Percentiles rank a stretch among this genome's conserved stretches.
Conservation (phyloP, 2,113 vertebrate genomes). For the Trematomus loennbergii region DNA sequence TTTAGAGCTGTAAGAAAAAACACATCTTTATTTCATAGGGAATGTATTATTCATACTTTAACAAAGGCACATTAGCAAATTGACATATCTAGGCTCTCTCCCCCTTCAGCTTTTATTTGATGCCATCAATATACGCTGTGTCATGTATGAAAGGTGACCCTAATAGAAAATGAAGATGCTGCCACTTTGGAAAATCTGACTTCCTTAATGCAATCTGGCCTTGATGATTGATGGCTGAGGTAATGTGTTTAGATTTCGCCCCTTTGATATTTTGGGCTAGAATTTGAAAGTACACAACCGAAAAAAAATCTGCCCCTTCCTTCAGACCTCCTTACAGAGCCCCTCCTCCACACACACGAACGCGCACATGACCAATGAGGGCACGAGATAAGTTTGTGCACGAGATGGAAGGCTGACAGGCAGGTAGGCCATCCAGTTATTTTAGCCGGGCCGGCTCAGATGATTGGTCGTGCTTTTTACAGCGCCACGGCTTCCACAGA, state of each 20-base stretch:
- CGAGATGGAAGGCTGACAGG: no score
- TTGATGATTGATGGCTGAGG: constrained; percentile 51
- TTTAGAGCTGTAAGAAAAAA: constrained; percentile 3
- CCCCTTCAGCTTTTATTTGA: constrained; percentile 31
- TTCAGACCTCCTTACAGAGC: no score
- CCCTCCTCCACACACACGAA: no score
- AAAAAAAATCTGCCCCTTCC: no score
- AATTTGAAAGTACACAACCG: no score
- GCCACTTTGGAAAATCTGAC: constrained; percentile 24
- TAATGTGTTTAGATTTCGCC: constrained; percentile 24
- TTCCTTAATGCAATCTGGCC: constrained; percentile 29
- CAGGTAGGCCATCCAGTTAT: no score
- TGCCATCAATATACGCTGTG: constrained; percentile 36
- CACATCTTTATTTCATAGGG: constrained; percentile 18
- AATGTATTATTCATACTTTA: constrained; percentile 25
- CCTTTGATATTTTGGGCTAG: no score
- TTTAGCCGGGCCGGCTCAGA: no score
- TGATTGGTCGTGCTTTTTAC: no score
- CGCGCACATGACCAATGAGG: no score
- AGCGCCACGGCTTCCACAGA: no score
- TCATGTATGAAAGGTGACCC: constrained; percentile 43
- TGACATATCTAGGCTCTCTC: not conserved
- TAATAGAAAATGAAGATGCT: constrained; percentile 67
- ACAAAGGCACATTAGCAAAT: constrained; percentile 9
- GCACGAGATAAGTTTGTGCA: no score